A percentile compares a stretch with the other conserved stretches of the same genome.
These are phyloP conservation scores for Trichosurus vulpecula DNA, from an alignment of 2,797 vertebrate genomes.

Conservation along the genomic window DNA sequence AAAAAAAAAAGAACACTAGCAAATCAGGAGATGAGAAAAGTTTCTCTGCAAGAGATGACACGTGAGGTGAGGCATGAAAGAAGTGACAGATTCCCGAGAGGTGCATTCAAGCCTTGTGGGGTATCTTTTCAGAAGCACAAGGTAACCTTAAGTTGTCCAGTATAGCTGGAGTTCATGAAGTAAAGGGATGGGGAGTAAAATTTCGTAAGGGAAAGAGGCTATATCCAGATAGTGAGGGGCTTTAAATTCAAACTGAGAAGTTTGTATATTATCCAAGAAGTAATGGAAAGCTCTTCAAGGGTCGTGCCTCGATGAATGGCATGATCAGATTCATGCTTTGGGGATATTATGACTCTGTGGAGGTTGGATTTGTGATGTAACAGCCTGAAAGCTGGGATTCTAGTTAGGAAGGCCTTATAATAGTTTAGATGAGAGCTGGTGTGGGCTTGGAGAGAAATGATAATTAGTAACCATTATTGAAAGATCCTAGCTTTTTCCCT, in stretches of 20 bases:
- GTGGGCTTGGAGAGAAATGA: neutral
- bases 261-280: neutral
- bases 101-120: neutral
- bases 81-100: neutral
- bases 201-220: neutral
- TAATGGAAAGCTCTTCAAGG: neutral
- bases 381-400: neutral
- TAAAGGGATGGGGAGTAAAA: neutral
- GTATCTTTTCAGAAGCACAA: neutral
- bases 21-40: neutral
- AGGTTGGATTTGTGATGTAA: neutral
- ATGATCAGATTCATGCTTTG: neutral
- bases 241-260: neutral
- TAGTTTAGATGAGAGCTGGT: neutral
- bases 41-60: neutral
- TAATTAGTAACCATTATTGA: neutral
- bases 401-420: neutral
- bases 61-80: neutral
- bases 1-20: neutral
- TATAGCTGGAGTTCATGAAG: neutral
- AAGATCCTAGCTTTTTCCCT: neutral
- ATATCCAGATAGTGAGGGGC: neutral
- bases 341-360: neutral
- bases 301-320: neutral
- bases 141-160: neutral